phyloP scores from a whole-genome alignment of 37 sponge, comb jelly and placozoan genomes.

The Lycopodina hypogea region DNA sequence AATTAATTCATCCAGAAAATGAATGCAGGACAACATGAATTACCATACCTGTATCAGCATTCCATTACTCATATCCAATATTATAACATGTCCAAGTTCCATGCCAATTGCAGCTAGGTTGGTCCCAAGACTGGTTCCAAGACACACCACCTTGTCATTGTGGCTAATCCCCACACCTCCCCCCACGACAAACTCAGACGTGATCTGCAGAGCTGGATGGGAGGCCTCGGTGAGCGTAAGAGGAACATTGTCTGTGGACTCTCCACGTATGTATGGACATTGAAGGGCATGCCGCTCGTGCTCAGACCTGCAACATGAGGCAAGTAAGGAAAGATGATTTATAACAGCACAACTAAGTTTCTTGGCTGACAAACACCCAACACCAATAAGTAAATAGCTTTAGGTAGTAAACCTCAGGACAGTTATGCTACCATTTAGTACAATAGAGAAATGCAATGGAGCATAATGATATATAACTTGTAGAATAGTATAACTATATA shows the following conservation, averaged over 20 bases:
- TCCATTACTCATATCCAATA: conserved; percentile 33
- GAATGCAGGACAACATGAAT: too few relatives aligned
- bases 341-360: too few relatives aligned
- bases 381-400: too few relatives aligned
- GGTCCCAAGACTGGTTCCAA: conserved; percentile 8
- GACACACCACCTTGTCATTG: conserved; percentile 1
- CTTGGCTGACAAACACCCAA: too few relatives aligned
- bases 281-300: conserved; percentile 68
- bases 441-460: too few relatives aligned
- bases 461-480: too few relatives aligned
- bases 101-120: conserved; percentile 34
- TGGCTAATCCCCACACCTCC: background rate
- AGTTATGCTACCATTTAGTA: too few relatives aligned
- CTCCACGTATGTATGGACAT: conserved; percentile 64
- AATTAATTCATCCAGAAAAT: too few relatives aligned
- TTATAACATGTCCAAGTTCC: conserved; percentile 18
- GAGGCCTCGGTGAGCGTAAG: conserved; percentile 31
- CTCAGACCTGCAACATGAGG: conserved; percentile 51
- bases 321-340: too few relatives aligned
- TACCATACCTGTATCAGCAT: conserved; percentile 36
- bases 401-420: too few relatives aligned
- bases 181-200: background rate
- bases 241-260: conserved; percentile 66
- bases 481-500: too few relatives aligned
- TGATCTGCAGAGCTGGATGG: conserved; percentile 31